phyloP scores from a whole-genome alignment of 2,797 vertebrate genomes.

The Columba guinea region DNA sequence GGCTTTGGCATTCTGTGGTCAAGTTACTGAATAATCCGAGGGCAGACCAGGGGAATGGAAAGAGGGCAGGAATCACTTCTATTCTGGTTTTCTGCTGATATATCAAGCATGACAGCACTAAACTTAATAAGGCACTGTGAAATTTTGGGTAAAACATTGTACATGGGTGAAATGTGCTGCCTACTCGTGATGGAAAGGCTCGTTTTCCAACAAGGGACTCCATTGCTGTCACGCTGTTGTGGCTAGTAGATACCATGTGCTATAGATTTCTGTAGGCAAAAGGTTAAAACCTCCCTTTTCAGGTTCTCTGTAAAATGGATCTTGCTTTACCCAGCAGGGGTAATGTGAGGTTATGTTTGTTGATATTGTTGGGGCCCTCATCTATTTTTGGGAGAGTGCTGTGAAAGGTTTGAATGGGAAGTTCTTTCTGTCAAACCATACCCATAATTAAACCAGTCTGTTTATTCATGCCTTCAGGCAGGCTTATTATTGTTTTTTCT shows the following conservation, averaged over 20 bases:
- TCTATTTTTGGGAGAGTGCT: neutral
- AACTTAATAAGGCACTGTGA: neutral
- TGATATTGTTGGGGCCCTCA: neutral
- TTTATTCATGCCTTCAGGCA: neutral
- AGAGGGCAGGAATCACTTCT: neutral
- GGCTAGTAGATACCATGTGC: neutral
- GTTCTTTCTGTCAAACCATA: neutral
- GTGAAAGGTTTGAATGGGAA: neutral
- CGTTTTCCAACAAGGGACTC: neutral
- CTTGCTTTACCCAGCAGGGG: neutral
- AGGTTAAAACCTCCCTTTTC: neutral
- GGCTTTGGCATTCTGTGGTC: neutral
- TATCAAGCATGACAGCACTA: neutral
- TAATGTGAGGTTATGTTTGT: neutral
- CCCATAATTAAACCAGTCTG: neutral
- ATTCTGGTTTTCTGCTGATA: neutral
- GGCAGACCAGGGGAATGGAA: neutral
- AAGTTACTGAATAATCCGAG: neutral
- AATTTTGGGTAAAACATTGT: neutral
- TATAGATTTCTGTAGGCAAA: neutral
- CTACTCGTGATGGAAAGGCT: neutral
- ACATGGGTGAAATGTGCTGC: neutral
- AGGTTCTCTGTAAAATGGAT: neutral
- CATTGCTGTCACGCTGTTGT: accelerated
- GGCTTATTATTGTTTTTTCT: neutral